These are phyloP conservation scores for Drosophila mayaguana DNA, from an alignment of 2,888 invertebrate genomes.

Conservation along the genomic window DNA sequence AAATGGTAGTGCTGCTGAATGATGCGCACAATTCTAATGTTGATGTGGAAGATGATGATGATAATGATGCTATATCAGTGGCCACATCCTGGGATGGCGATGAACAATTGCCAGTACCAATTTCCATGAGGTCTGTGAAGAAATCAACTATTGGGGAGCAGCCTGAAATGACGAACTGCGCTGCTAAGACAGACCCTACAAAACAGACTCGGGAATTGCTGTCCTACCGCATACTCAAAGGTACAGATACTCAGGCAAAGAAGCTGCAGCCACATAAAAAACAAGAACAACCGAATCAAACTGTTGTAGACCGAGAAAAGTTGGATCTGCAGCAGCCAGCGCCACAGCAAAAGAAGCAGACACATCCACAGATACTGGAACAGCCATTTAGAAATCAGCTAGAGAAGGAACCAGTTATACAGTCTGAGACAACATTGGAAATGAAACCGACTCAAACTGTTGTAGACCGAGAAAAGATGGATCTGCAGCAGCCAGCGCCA, in stretches of 20 bases:
- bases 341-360: neutral
- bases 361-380: no score
- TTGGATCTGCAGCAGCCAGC: neutral
- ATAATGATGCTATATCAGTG: conserved; percentile 50
- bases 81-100: conserved; percentile 58
- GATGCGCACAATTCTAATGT: conserved; percentile 43
- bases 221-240: conserved; percentile 19
- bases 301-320: neutral
- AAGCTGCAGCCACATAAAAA: neutral
- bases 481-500: neutral
- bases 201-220: neutral
- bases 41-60: conserved; percentile 26
- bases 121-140: neutral
- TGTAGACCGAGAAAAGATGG: neutral
- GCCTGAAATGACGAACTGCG: neutral
- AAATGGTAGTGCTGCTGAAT: conserved; percentile 11
- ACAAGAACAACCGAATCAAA: neutral
- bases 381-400: no score
- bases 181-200: neutral
- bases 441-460: neutral
- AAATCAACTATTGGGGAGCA: neutral
- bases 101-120: neutral
- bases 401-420: no score
- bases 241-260: neutral
- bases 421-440: neutral